Conservation (phyloP, 2,113 vertebrate genomes). For the Procavia capensis region DNA sequence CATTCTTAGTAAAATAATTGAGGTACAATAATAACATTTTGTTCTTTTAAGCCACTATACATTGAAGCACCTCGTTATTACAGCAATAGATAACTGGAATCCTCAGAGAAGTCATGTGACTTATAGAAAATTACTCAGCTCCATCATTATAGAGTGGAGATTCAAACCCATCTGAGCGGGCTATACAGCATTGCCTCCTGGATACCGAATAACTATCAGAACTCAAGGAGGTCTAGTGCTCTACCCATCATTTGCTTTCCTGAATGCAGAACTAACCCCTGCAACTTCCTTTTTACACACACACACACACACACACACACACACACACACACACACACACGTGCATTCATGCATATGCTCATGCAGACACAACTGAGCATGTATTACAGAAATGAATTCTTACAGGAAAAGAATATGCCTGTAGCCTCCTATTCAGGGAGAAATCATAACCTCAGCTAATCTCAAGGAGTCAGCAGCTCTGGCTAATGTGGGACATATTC, state of each 20-base stretch:
- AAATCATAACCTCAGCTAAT: neutral
- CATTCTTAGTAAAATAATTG: neutral
- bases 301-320: rapidly evolving
- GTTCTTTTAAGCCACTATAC: neutral
- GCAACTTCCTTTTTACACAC: neutral
- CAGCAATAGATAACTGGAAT: neutral
- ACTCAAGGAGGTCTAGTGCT: neutral
- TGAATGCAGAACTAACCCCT: neutral
- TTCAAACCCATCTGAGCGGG: neutral
- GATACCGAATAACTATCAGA: too few relatives aligned
- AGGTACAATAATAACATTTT: too few relatives aligned
- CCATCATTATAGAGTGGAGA: neutral
- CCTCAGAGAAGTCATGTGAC: neutral
- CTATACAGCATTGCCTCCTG: neutral
- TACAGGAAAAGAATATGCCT: neutral
- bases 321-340: too few relatives aligned
- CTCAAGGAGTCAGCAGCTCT: neutral
- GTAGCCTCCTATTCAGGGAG: neutral
- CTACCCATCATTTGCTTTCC: neutral
- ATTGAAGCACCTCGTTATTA: neutral
- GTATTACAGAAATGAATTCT: neutral
- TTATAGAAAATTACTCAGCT: neutral
- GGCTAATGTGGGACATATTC: neutral
- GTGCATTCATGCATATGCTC: rapidly evolving
- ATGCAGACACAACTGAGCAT: neutral